Evolutionary conservation across 92 coral and sea anemone genomes (phyloP).

Genomic region (Zoanthus sansibaricus): DNA sequence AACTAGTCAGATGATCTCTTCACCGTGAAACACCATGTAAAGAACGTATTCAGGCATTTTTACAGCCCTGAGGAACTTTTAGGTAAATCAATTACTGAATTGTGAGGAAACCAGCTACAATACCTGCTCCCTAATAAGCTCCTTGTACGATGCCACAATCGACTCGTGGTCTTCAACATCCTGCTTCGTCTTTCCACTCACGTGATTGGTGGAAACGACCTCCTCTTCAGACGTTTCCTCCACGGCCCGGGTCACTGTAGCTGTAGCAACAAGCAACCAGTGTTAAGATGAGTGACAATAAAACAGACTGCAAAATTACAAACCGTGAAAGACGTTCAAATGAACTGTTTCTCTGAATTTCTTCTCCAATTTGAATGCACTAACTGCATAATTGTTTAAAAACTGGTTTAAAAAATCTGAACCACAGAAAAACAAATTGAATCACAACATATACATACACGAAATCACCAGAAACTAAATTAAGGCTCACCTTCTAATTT

Average conservation of each 20-base stretch:
- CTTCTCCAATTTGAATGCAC: no score
- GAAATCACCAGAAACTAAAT: neutral
- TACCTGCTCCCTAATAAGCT: conserved; percentile 94
- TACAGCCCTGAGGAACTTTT: no score
- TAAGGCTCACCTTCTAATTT: conserved; percentile 86
- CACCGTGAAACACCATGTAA: no score
- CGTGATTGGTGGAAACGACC: conserved; percentile 68
- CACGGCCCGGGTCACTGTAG: conserved; percentile 93
- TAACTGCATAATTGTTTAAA: no score
- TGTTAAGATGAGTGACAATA: neutral
- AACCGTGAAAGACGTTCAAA: neutral
- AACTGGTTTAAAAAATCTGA: no score
- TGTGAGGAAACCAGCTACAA: neutral
- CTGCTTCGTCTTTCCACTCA: conserved; percentile 64
- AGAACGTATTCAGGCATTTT: no score
- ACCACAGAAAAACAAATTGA: neutral
- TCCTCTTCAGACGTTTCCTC: conserved; percentile 84
- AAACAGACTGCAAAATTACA: neutral
- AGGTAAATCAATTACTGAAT: no score
- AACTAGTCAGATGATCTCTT: no score
- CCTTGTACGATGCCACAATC: conserved; percentile 93
- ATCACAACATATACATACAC: neutral
- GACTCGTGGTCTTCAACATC: conserved; percentile 93
- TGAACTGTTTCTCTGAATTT: no score
- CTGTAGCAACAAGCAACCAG: conserved; percentile 30